These are phyloP conservation scores for Amblyraja radiata DNA, from an alignment of 2,797 vertebrate genomes.

Conservation along the genomic window DNA sequence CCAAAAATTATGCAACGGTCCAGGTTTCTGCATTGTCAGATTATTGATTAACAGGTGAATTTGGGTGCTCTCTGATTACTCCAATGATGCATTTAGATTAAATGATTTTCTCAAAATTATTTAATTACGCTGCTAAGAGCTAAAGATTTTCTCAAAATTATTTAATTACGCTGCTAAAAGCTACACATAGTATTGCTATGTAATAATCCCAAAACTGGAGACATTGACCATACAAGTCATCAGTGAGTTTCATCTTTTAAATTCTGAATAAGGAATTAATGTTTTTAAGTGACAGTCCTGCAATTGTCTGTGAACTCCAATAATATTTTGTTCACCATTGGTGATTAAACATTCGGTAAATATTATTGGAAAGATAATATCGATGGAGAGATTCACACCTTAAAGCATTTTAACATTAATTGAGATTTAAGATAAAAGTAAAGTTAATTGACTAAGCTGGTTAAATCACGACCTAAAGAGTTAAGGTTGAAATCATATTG, in stretches of 20 bases:
- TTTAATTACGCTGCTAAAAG: no score
- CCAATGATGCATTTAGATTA: not conserved
- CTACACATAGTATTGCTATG: not conserved
- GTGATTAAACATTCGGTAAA: not conserved
- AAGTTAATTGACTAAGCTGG: not conserved
- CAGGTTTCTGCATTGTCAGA: not conserved
- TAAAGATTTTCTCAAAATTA: not conserved
- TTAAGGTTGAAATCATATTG: not conserved
- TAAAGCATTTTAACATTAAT: no score
- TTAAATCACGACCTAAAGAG: not conserved
- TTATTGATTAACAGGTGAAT: not conserved
- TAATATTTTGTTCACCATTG: not conserved
- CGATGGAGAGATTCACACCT: no score
- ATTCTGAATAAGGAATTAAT: not conserved
- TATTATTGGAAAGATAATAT: not conserved
- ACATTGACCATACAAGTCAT: not conserved
- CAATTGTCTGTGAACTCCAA: not conserved
- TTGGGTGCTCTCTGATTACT: not conserved
- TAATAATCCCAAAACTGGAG: not conserved
- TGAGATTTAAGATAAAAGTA: conserved; percentile 2
- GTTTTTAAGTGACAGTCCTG: not conserved
- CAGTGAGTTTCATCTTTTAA: not conserved
- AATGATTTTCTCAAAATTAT: no score
- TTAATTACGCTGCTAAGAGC: no score
- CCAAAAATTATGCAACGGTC: not conserved